phyloP scores from a whole-genome alignment of 2,113 vertebrate genomes.

The Urocolius indicus region DNA sequence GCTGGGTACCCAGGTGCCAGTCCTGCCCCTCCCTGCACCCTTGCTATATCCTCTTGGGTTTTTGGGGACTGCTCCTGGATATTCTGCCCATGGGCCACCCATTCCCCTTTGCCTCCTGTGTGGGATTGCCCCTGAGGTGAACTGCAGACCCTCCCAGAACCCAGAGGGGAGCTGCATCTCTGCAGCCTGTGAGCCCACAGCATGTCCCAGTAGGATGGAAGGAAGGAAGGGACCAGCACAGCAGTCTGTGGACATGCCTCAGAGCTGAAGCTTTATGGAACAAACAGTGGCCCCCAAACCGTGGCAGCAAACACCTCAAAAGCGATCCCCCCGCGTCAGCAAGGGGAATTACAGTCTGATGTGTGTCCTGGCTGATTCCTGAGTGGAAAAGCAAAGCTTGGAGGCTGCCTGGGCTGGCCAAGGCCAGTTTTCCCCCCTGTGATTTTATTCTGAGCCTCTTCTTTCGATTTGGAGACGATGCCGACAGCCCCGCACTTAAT shows the following conservation, averaged over 20 bases:
- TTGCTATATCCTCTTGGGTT: neutral
- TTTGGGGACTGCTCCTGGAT: neutral
- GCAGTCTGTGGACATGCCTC: accelerated
- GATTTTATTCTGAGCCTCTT: neutral
- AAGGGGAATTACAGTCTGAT: accelerated
- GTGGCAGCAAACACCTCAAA: neutral
- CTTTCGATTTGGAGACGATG: neutral
- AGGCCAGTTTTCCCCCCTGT: neutral
- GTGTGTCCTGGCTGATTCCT: neutral
- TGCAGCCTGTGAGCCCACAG: neutral
- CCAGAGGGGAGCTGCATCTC: neutral
- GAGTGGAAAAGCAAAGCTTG: neutral
- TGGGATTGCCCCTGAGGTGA: neutral
- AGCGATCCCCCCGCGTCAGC: accelerated
- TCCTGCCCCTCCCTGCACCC: neutral
- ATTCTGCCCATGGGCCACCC: neutral
- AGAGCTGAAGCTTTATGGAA: neutral
- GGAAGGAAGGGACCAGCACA: neutral
- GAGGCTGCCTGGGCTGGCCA: accelerated
- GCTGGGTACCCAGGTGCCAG: neutral
- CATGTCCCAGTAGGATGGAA: neutral
- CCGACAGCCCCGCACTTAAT: neutral
- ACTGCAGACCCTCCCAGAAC: neutral
- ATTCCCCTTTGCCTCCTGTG: accelerated
- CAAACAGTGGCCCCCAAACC: neutral